phyloP scores from a whole-genome alignment of 2,113 vertebrate species.

The Trematomus loennbergii region DNA sequence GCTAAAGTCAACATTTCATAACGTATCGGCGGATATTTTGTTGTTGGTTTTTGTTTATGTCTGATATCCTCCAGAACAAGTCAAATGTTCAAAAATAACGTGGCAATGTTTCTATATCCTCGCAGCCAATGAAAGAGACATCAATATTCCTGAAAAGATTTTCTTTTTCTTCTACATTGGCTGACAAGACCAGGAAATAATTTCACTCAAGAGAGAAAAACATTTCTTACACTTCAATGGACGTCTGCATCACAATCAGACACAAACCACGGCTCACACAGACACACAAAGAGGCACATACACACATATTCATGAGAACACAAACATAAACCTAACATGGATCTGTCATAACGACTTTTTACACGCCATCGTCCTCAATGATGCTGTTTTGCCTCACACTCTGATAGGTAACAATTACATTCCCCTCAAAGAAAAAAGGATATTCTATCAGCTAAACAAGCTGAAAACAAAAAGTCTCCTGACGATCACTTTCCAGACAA shows the following conservation, averaged over 20 bases:
- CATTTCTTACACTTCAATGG: conserved; percentile 18
- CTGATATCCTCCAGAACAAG: not conserved
- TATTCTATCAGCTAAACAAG: conserved; percentile 9
- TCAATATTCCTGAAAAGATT: not conserved
- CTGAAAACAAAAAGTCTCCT: conserved; percentile 1
- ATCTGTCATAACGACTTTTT: conserved; percentile 51
- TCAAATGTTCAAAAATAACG: not conserved
- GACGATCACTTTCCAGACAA: not conserved
- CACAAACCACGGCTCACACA: conserved; percentile 6
- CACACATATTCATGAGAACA: conserved; percentile 1
- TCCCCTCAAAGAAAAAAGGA: conserved; percentile 16
- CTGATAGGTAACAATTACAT: conserved; percentile 35
- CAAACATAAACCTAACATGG: conserved; percentile 17
- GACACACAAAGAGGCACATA: not conserved
- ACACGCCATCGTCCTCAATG: conserved; percentile 22
- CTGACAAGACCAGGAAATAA: conserved; percentile 12
- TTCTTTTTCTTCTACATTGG: not conserved
- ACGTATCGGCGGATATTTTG: not conserved
- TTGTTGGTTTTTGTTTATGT: not conserved
- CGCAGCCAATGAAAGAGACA: not conserved
- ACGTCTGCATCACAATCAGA: conserved; percentile 17
- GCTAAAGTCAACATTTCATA: not conserved
- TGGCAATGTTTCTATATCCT: not conserved
- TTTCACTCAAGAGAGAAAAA: conserved; percentile 26
- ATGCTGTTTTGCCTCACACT: conserved; percentile 31